Base-by-base conservation (phyloP, 1,140 invertebrate species). In the Heliconius hermathena region DNA sequence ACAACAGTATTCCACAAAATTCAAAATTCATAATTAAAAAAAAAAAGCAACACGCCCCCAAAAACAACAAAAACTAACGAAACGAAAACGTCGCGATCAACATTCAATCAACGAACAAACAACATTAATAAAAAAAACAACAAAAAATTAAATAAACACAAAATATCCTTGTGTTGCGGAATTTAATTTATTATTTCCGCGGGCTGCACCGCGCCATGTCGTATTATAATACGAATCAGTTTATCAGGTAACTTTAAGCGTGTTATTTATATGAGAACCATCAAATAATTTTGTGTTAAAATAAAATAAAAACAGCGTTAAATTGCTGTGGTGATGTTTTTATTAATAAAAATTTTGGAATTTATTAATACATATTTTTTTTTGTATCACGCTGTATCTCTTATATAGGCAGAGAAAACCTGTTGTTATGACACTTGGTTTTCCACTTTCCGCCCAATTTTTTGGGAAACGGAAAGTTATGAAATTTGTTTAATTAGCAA, bases 191-290 rank as follows among this genome's bases (percentile, higher is more conserved):
- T 73, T 57, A 73, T 60, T 73, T 57, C 71, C 76, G 71, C 60
- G 20, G 33, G 9, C 36, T 49, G 71, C 33, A 71, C 9, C n/a
- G 18, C 71, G 76, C 60, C 76, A 60, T 60, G 71, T 78, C 71
- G 60, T 60, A 77, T 77, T 77, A 72, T 77, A 77, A 77, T 49
- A 72, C 54, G 76, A 78, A 72, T 78, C 76, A 78, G 71, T 78
- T 73, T 73, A 78, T 60, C 76, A 38, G 49, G 41, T 20, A 74
- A 74, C 73, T 13, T 36, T 57, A 33, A 74, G 18, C 8, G 38
- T n/a, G 36, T 78, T 78, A 78, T 78, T 78, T 78, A 78, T 60
- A 73, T 46, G 71, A n/a, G 72, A 46, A 16, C 71, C 38, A 41
- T 73, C 38, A 71, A 49, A 70, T 70, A 71, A 71, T 76, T 16